Conservation (phyloP, 2,888 invertebrate genomes). For the Tricholauxania praeusta region DNA sequence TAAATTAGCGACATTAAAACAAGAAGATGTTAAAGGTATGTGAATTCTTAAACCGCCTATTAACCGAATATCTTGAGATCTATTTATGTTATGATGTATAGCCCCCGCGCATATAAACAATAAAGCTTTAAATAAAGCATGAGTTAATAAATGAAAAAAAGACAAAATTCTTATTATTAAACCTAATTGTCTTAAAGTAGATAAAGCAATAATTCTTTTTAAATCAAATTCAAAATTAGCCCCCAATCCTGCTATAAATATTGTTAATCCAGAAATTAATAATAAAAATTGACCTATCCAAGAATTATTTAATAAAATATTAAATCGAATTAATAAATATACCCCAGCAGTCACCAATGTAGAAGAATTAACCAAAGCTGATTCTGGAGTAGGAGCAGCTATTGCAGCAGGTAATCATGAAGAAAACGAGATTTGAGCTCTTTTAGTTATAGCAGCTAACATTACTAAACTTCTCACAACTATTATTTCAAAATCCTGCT, state of each 20-base stretch:
- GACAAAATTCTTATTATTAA: constrained; percentile 78
- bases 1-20: constrained; percentile 73
- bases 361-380: constrained; percentile 80
- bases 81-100: constrained; percentile 75
- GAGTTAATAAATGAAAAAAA: constrained; percentile 79
- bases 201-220: constrained; percentile 84
- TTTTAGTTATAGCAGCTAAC: constrained; percentile 78
- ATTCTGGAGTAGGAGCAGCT: constrained; percentile 78
- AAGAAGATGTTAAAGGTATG: constrained; percentile 71
- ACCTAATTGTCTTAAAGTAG: constrained; percentile 81
- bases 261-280: too few species aligned
- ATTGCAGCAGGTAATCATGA: constrained; percentile 81
- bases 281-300: too few species aligned
- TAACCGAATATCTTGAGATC: constrained; percentile 76
- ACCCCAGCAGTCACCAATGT: too few species aligned
- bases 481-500: constrained; percentile 67
- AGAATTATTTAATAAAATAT: too few species aligned
- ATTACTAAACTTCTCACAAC: constrained; percentile 69
- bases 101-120: constrained; percentile 80
- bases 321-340: too few species aligned
- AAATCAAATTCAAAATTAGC: constrained; percentile 77
- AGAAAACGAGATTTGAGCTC: constrained; percentile 85
- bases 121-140: constrained; percentile 82
- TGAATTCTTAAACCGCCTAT: constrained; percentile 69
- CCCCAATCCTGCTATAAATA: constrained; percentile 73